Conservation (phyloP, 2,888 invertebrate genomes). For the Neoaliturus tenellus region DNA sequence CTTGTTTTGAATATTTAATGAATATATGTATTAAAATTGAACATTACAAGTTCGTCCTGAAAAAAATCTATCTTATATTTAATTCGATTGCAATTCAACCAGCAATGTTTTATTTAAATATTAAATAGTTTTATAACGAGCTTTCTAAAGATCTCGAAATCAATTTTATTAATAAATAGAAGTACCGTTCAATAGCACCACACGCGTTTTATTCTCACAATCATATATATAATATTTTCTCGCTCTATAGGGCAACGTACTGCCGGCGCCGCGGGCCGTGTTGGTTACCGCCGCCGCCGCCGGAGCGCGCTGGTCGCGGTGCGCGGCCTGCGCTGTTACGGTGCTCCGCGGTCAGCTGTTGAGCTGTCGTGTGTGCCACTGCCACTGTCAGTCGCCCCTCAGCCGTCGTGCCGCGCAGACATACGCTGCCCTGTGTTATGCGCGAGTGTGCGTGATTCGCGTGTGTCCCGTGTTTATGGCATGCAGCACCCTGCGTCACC, state of each 20-base stretch:
- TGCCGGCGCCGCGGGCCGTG: neutral
- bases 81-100: too few species aligned
- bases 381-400: slow-evolving; percentile 17
- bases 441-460: neutral
- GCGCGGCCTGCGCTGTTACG: neutral
- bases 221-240: too few species aligned
- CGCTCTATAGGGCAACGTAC: neutral
- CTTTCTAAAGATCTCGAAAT: too few species aligned
- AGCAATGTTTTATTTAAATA: too few species aligned
- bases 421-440: neutral
- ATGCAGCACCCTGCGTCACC: slow-evolving; percentile 77
- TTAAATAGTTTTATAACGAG: too few species aligned
- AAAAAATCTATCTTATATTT: too few species aligned
- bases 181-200: too few species aligned
- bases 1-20: too few species aligned
- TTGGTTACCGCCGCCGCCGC: neutral
- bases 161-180: too few species aligned
- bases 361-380: neutral
- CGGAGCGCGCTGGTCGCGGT: neutral
- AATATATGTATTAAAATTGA: too few species aligned
- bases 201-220: too few species aligned
- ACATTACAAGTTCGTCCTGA: too few species aligned
- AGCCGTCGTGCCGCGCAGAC: slow-evolving; percentile 20
- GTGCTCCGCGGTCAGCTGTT: slow-evolving; percentile 1
- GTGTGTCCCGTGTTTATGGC: slow-evolving; percentile 55